Base-by-base conservation (phyloP, 2,888 invertebrate genomes). In the Calephelis perditalis region DNA sequence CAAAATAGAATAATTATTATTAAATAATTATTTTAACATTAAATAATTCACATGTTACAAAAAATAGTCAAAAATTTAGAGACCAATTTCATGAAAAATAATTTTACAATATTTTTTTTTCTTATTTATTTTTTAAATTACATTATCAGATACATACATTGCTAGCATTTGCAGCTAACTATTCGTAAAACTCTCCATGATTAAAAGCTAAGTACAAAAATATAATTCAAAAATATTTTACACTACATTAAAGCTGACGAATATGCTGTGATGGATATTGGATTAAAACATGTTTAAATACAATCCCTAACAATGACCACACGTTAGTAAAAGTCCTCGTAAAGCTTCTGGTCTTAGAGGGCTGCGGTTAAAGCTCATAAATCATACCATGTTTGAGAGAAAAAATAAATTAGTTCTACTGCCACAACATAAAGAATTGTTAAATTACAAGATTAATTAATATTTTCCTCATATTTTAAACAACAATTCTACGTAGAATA, bases 211-310 rank as follows among this genome's bases (percentile, higher is more conserved):
- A 76, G 74, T 83, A 86, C 75, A 84, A 84, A 83, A 83, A 82
- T 83, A 82, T 77, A 80, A 78, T 79, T 79, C 71, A 70, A 81
- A 82, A 75, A 69, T 66, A 77, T 73, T 75, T 76, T 79, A 81
- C 70, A 76, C 82, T 83, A 85, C 68, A 72, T 84, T 86, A 86
- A 86, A 86, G 86, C 86, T 84, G 79, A 74, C 73, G 72, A 79
- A 79, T 74, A 78, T 78, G 74, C 70, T 71, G 70, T 70, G 70
- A 71, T 72, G 69, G 64, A 67, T 62, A 54, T 55, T 61, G 54
- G 52, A 58, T 35, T 60, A 35, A 58, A 64, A 61, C 43, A 63
- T 57, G 8, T 61, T 47, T 61, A 61, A 60, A 61, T 58, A 64
- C 58, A 57, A 52, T 57, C 15, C 35, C 43, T 12, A 52, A 44